These are phyloP conservation scores for Tympanuchus pallidicinctus DNA, from an alignment of 2,113 vertebrate species.

Conservation along the genomic window DNA sequence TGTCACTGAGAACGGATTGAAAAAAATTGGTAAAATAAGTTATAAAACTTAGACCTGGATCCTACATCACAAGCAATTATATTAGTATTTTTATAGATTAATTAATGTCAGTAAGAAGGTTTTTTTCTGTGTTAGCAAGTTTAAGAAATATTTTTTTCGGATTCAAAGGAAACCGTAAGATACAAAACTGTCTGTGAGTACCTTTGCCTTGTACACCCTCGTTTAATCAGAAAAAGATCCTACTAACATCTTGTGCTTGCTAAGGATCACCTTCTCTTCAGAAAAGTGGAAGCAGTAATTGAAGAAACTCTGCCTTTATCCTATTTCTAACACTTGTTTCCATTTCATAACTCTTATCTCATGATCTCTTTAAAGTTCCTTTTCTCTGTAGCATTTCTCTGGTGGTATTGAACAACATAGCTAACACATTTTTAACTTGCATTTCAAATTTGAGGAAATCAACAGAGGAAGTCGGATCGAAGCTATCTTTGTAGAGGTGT, in stretches of 20 bases:
- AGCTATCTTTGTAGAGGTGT: background rate
- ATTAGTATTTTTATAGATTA: background rate
- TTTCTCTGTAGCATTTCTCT: background rate
- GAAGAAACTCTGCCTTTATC: background rate
- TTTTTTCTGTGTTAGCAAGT: conserved; percentile 30
- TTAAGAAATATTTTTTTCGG: conserved; percentile 49
- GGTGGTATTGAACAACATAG: background rate
- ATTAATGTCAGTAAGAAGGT: conserved; percentile 44
- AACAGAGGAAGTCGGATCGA: background rate
- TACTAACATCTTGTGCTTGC: background rate
- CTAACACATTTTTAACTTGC: background rate
- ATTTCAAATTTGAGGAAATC: background rate
- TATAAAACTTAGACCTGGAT: background rate
- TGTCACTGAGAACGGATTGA: background rate
- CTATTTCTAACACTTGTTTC: background rate
- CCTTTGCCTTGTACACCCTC: background rate
- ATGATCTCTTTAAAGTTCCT: background rate
- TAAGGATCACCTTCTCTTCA: background rate
- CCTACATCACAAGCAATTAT: background rate
- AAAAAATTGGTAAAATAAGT: background rate
- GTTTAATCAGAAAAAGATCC: background rate
- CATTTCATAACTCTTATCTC: background rate
- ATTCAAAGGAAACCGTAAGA: conserved; percentile 28
- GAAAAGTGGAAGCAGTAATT: background rate
- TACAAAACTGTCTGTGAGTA: conserved; percentile 47